Percentiles rank a stretch among this genome's conserved stretches.
Evolutionary conservation across 2,888 invertebrate genomes (phyloP).

Genomic region (Torymus texanus): DNA sequence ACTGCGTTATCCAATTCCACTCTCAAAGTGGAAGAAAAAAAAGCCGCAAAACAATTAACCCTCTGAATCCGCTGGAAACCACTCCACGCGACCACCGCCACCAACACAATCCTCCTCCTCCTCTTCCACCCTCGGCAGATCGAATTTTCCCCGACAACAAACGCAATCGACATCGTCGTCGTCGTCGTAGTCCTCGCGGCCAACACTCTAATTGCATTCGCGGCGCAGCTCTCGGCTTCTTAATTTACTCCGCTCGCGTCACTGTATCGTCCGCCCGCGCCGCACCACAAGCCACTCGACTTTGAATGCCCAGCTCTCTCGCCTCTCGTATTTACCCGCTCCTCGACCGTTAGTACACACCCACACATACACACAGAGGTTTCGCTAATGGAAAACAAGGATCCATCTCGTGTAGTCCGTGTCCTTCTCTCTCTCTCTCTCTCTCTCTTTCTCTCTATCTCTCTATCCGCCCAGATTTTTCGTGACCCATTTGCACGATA

Average conservation of each 20-base stretch:
- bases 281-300: slow-evolving; percentile 16
- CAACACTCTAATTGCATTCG: slow-evolving; percentile 42
- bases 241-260: slow-evolving; percentile 44
- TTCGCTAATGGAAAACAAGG: slow-evolving; percentile 53
- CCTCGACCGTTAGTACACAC: slow-evolving; percentile 36
- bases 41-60: too few species aligned
- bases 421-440: neutral
- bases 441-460: too few species aligned
- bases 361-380: neutral
- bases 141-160: slow-evolving; percentile 11
- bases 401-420: slow-evolving; percentile 39
- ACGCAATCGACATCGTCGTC: slow-evolving; percentile 6
- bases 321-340: slow-evolving; percentile 27
- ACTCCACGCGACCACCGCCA: too few species aligned
- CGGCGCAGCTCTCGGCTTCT: slow-evolving; percentile 22
- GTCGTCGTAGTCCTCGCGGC: neutral
- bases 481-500: slow-evolving; percentile 36
- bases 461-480: slow-evolving; percentile 38
- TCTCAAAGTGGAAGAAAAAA: too few species aligned
- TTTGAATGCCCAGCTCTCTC: slow-evolving; percentile 31
- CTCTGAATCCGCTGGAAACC: too few species aligned
- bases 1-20: too few species aligned
- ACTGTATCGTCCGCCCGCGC: neutral
- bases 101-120: too few species aligned
- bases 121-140: neutral